phyloP scores from a whole-genome alignment of 2,113 vertebrate species.

The Chloroceryle aenea region DNA sequence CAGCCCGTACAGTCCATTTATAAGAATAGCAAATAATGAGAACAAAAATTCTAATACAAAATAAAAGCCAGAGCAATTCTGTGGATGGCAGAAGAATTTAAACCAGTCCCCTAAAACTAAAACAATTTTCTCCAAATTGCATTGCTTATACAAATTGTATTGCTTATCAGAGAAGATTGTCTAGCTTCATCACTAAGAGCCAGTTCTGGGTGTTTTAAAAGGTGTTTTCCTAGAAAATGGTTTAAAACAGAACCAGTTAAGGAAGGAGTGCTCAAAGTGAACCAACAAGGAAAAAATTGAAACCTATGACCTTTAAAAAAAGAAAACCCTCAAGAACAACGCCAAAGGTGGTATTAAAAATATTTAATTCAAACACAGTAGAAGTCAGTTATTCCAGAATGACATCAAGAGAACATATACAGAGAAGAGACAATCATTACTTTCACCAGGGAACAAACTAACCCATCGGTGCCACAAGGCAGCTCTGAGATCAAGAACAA shows the following conservation, averaged over 20 bases:
- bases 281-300: not conserved
- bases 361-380: not conserved
- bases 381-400: not conserved
- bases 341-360: not conserved
- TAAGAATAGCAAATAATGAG: constrained; percentile 19
- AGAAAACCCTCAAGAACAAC: not conserved
- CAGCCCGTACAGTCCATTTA: not conserved
- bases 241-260: not conserved
- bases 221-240: not conserved
- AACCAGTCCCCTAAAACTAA: constrained; percentile 8
- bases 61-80: not conserved
- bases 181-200: not conserved
- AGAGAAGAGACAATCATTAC: not conserved
- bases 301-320: not conserved
- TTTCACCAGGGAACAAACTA: not conserved
- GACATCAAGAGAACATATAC: not conserved
- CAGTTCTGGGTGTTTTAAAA: not conserved
- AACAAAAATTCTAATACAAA: constrained; percentile 11
- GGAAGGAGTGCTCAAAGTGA: not conserved
- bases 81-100: constrained; percentile 31
- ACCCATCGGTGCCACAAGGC: not conserved
- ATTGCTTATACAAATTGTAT: not conserved
- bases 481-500: not conserved
- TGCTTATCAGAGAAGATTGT: not conserved
- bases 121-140: not conserved